Percentiles rank a stretch among this genome's conserved stretches.
phyloP scores from a whole-genome alignment of 1,140 invertebrate genomes.

The Dendrolimus punctatus region DNA sequence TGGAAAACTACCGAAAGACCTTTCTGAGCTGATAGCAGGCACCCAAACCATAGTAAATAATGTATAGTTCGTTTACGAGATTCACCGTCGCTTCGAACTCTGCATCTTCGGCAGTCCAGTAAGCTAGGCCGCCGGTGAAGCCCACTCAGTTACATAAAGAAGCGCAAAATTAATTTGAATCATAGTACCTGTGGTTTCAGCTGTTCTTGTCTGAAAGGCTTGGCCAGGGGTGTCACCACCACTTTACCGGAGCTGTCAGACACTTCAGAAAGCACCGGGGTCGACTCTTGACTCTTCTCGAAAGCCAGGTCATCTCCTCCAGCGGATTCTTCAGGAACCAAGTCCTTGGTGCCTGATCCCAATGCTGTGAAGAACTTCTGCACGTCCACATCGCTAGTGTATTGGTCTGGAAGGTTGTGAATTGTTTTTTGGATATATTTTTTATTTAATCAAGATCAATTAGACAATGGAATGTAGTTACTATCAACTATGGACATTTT shows the following conservation, averaged over 20 bases:
- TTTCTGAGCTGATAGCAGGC: too few species aligned
- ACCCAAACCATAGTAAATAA: too few species aligned
- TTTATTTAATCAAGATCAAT: too few species aligned
- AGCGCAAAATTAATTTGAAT: background rate
- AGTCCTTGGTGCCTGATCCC: slow-evolving; percentile 78
- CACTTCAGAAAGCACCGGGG: slow-evolving; percentile 77
- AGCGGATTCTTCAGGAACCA: slow-evolving; percentile 78
- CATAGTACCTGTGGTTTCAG: slow-evolving; percentile 79
- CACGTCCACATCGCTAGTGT: slow-evolving; percentile 75
- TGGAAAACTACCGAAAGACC: too few species aligned
- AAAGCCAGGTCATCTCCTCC: slow-evolving; percentile 80
- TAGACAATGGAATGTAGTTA: too few species aligned
- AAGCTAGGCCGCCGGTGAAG: too few species aligned
- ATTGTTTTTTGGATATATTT: background rate
- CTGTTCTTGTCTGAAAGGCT: slow-evolving; percentile 80
- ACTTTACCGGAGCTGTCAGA: slow-evolving; percentile 80
- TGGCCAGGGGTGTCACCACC: slow-evolving; percentile 77
- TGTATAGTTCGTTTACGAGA: too few species aligned
- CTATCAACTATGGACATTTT: too few species aligned
- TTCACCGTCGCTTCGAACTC: too few species aligned
- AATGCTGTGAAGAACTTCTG: slow-evolving; percentile 81
- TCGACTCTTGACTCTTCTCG: slow-evolving; percentile 72
- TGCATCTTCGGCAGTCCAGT: too few species aligned
- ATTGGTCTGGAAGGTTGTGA: slow-evolving; percentile 72
- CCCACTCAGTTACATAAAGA: too few species aligned